Evolutionary conservation across 2,888 invertebrate genomes (phyloP).

Genomic region (Eristalis tenax): DNA sequence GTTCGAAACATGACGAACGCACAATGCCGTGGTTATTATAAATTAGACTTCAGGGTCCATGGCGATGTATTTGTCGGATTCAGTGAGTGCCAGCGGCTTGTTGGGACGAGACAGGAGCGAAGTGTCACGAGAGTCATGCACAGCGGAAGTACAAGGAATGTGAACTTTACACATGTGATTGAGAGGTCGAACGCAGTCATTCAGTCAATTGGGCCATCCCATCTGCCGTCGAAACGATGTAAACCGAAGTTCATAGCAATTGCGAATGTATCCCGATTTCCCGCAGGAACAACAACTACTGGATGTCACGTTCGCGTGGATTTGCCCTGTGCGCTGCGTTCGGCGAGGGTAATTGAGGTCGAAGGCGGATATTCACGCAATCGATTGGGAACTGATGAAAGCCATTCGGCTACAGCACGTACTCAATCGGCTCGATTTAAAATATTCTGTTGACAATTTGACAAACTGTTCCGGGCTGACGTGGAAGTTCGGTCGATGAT

Average conservation of each 20-base stretch:
- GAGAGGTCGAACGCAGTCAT: not conserved
- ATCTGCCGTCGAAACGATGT: no score
- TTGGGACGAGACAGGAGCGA: constrained; percentile 10
- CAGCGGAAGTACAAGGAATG: not conserved
- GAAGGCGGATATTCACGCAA: not conserved
- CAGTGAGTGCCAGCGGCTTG: constrained; percentile 27
- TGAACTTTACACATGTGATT: not conserved
- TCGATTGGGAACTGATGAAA: not conserved
- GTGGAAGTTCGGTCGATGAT: not conserved
- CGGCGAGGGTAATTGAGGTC: not conserved
- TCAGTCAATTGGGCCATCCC: not conserved
- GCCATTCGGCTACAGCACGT: not conserved
- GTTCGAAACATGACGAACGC: constrained; percentile 37
- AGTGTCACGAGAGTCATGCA: not conserved
- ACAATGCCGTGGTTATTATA: constrained; percentile 45
- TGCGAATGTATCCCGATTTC: not conserved
- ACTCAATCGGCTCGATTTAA: not conserved
- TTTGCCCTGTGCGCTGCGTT: not conserved
- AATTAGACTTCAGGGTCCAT: constrained; percentile 45
- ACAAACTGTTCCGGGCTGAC: not conserved
- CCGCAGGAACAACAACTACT: not conserved
- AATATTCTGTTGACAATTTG: not conserved
- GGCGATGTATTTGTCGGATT: not conserved
- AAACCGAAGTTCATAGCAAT: not conserved
- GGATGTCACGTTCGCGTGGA: not conserved